Evolutionary conservation across 1,140 invertebrate genomes (phyloP).

Genomic region (Brachionus calyciflorus): DNA sequence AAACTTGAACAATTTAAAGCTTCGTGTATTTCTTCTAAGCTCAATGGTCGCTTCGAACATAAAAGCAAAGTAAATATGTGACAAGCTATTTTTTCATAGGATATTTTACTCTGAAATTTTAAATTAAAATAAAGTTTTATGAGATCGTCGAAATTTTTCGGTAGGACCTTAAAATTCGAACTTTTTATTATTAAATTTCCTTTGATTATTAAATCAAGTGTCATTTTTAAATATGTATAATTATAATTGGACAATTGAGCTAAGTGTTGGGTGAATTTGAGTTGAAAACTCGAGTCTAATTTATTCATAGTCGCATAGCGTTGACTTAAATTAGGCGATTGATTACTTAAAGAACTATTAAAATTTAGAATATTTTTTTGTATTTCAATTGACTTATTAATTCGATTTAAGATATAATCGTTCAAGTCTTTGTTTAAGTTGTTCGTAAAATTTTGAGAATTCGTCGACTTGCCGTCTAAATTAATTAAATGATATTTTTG

Average conservation of each 20-base stretch:
- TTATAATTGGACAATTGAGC: constrained; percentile 78
- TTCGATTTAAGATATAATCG: constrained; percentile 78
- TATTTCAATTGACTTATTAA: constrained; percentile 74
- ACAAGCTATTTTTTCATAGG: constrained; percentile 73
- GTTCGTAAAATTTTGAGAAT: constrained; percentile 59
- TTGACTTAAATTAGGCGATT: constrained; percentile 49
- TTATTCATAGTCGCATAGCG: constrained; percentile 60
- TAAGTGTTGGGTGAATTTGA: constrained; percentile 80
- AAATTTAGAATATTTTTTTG: constrained; percentile 73
- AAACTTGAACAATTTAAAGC: constrained; percentile 75
- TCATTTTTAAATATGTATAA: constrained; percentile 84
- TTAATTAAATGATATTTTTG: constrained; percentile 48
- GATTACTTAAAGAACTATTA: constrained; percentile 61
- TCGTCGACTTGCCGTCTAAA: constrained; percentile 68
- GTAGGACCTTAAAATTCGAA: constrained; percentile 81
- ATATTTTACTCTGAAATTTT: constrained; percentile 78
- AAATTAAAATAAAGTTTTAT: constrained; percentile 89
- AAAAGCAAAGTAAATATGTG: constrained; percentile 85
- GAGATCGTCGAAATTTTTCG: constrained; percentile 84
- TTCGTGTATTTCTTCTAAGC: constrained; percentile 83
- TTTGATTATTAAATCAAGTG: constrained; percentile 85
- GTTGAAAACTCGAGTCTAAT: constrained; percentile 64
- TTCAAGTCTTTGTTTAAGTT: constrained; percentile 69
- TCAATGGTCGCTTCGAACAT: constrained; percentile 78
- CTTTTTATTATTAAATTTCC: constrained; percentile 89